Evolutionary conservation across 2,797 vertebrate genomes (phyloP).

Genomic region (Sebastes aleutianus): DNA sequence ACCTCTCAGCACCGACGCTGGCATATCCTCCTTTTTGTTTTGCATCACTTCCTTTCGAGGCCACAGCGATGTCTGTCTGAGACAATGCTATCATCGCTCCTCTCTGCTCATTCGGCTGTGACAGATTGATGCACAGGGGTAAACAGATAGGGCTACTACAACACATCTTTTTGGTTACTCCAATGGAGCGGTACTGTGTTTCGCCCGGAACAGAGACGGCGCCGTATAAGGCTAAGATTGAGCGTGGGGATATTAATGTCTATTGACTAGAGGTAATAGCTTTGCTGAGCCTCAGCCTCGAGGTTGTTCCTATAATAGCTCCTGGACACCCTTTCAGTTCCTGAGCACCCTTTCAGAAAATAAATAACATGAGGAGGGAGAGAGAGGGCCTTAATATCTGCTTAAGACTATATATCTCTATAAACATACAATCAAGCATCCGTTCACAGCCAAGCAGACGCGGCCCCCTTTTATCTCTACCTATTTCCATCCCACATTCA

Average conservation of each 20-base stretch:
- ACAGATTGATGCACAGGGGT: slow-evolving; percentile 67
- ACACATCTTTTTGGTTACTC: slow-evolving; percentile 64
- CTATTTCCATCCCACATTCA: slow-evolving; percentile 52
- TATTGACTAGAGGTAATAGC: slow-evolving; percentile 79
- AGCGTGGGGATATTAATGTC: slow-evolving; percentile 73
- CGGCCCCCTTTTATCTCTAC: slow-evolving; percentile 26
- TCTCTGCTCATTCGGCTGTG: slow-evolving; percentile 56
- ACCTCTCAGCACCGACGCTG: slow-evolving; percentile 44
- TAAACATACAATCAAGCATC: slow-evolving; percentile 54
- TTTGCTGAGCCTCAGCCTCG: slow-evolving; percentile 65
- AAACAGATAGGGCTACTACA: slow-evolving; percentile 65
- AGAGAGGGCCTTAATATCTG: slow-evolving; percentile 39
- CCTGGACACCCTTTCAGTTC: slow-evolving; percentile 62
- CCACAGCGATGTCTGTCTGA: slow-evolving; percentile 47
- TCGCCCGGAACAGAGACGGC: slow-evolving; percentile 39
- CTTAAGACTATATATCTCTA: slow-evolving; percentile 52
- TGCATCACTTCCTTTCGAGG: slow-evolving; percentile 67
- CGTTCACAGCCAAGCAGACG: slow-evolving; percentile 15
- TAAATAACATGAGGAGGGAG: slow-evolving; percentile 57
- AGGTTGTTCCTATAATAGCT: slow-evolving; percentile 73
- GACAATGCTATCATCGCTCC: slow-evolving; percentile 65
- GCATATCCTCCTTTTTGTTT: slow-evolving; percentile 35
- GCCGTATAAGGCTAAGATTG: slow-evolving; percentile 61
- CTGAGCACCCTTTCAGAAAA: slow-evolving; percentile 63
- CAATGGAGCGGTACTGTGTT: slow-evolving; percentile 44